Evolutionary conservation across 2,113 vertebrate genomes (phyloP).

Genomic region (Nesoenas mayeri): DNA sequence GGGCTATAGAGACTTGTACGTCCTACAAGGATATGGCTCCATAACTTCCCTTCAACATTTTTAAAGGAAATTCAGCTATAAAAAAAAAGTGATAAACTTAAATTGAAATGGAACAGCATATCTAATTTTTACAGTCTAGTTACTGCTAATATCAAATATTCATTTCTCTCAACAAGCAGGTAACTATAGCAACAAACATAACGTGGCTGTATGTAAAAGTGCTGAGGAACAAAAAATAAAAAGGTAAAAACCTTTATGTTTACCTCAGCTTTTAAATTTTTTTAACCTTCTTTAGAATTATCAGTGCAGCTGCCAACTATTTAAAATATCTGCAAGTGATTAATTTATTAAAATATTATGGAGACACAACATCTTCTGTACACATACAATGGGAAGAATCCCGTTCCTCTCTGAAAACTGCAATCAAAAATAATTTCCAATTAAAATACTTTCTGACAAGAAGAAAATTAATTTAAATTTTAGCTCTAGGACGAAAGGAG

Average conservation of each 20-base stretch:
- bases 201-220: background rate
- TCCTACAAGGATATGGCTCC: background rate
- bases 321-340: constrained; percentile 3
- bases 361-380: background rate
- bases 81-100: background rate
- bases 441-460: constrained; percentile 71
- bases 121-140: constrained; percentile 46
- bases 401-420: constrained; percentile 3
- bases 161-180: constrained; percentile 39
- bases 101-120: constrained; percentile 13
- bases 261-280: background rate
- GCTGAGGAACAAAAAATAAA: background rate
- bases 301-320: background rate
- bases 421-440: constrained; percentile 73
- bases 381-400: background rate
- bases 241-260: background rate
- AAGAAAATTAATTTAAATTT: constrained; percentile 73
- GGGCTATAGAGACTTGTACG: background rate
- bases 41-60: background rate
- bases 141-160: constrained; percentile 39
- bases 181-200: constrained; percentile 55
- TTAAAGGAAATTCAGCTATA: background rate
- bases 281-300: background rate
- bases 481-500: constrained; percentile 58
- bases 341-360: constrained; percentile 40